phyloP scores from a whole-genome alignment of 2,888 invertebrate species.

The Emmelina monodactyla region DNA sequence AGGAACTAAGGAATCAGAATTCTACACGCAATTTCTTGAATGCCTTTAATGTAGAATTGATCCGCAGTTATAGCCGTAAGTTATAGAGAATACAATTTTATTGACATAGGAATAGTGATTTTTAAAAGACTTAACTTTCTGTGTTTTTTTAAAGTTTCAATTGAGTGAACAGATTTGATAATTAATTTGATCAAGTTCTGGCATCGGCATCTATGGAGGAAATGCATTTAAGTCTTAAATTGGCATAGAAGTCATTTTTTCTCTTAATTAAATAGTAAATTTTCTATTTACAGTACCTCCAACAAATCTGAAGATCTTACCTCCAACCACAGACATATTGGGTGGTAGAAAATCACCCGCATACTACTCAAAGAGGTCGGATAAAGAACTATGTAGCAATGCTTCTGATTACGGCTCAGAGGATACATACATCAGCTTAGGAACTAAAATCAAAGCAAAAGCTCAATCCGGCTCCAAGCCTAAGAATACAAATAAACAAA shows the following conservation, averaged over 20 bases:
- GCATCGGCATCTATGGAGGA: no score
- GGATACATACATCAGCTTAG: slow-evolving; percentile 57
- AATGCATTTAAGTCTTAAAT: no score
- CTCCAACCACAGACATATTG: slow-evolving; percentile 46
- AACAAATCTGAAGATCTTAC: slow-evolving; percentile 33
- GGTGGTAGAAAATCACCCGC: slow-evolving; percentile 23
- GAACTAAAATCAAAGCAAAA: slow-evolving; percentile 59
- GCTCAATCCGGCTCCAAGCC: slow-evolving; percentile 42
- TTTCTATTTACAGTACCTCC: slow-evolving; percentile 31
- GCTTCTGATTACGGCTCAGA: slow-evolving; percentile 58
- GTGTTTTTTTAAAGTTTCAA: no score
- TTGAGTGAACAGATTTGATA: no score
- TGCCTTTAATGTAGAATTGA: slow-evolving; percentile 40
- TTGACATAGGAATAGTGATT: no score
- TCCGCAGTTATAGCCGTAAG: slow-evolving; percentile 45
- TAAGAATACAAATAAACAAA: slow-evolving; percentile 34
- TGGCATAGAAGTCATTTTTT: no score
- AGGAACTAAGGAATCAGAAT: no score
- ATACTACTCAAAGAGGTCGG: slow-evolving; percentile 21
- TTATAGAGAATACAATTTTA: no score
- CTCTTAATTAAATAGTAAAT: slow-evolving; percentile 4
- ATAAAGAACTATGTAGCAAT: slow-evolving; percentile 46
- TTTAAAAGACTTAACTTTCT: no score
- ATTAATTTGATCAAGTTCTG: no score
- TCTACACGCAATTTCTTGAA: slow-evolving; percentile 43